Evolutionary conservation across 2,797 vertebrate species (phyloP).

Genomic region (Champsocephalus gunnari): DNA sequence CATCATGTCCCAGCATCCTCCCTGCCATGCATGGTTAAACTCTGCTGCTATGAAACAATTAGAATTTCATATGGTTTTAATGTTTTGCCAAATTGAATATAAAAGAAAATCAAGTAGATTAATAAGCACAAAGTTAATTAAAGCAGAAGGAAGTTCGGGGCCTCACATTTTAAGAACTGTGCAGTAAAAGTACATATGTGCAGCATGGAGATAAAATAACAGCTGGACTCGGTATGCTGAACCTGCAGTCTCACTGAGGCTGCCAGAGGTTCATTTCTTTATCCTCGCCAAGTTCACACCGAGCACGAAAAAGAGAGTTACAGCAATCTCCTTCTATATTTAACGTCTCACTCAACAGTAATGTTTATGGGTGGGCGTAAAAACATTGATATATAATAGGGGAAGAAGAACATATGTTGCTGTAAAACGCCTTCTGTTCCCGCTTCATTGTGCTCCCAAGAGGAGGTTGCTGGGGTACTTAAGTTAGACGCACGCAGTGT

Average conservation of each 20-base stretch:
- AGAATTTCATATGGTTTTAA: neutral
- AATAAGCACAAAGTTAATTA: neutral
- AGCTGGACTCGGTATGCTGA: conserved; percentile 28
- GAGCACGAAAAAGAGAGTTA: conserved; percentile 53
- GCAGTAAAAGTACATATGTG: neutral
- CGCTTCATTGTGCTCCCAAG: conserved; percentile 75
- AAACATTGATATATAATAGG: conserved; percentile 81
- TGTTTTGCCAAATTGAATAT: neutral
- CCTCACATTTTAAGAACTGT: neutral
- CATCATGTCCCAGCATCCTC: conserved; percentile 6
- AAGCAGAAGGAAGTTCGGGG: neutral
- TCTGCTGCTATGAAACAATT: neutral
- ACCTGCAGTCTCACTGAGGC: conserved; percentile 32
- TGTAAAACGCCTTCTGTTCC: conserved; percentile 85
- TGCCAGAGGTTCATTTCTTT: conserved; percentile 64
- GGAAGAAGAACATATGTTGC: conserved; percentile 83
- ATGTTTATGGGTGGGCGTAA: conserved; percentile 81
- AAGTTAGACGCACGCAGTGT: conserved; percentile 72
- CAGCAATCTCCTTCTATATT: conserved; percentile 58
- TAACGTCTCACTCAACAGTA: conserved; percentile 76
- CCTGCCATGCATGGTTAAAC: neutral
- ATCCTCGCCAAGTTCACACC: conserved; percentile 55
- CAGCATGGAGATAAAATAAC: conserved; percentile 14
- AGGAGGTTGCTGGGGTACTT: conserved; percentile 80
- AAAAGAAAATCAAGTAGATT: neutral